These are phyloP conservation scores for Beroe forskalii DNA, from an alignment of 37 sponge, comb jelly and placozoan genomes.

Conservation along the genomic window DNA sequence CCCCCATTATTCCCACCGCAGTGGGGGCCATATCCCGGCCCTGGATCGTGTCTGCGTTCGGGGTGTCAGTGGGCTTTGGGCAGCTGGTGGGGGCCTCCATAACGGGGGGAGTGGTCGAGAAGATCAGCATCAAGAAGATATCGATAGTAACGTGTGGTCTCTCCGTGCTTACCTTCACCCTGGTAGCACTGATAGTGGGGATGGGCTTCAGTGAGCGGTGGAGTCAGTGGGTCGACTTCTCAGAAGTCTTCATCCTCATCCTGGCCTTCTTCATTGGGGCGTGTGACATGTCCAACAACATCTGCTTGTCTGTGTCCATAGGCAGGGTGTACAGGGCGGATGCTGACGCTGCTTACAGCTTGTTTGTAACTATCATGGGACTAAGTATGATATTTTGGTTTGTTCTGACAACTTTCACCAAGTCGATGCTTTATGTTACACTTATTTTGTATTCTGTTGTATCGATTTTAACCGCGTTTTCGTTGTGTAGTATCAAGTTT, in stretches of 20 bases:
- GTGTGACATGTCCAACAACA: conserved; percentile 60
- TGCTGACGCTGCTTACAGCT: conserved; percentile 25
- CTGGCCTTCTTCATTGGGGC: conserved; percentile 43
- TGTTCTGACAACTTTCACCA: not conserved
- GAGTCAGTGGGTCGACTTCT: conserved; percentile 7
- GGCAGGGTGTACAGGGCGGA: conserved; percentile 2
- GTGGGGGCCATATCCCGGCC: not conserved
- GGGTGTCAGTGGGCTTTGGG: not conserved
- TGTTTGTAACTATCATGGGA: conserved; percentile 52
- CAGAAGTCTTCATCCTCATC: not conserved
- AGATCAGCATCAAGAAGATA: conserved; percentile 52
- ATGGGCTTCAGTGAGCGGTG: conserved; percentile 57
- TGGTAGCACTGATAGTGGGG: not conserved
- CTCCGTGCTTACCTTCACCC: conserved; percentile 19
- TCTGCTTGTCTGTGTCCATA: conserved; percentile 33
- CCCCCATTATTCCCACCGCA: conserved; percentile 55
- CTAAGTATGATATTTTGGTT: conserved; percentile 55
- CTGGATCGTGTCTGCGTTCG: conserved; percentile 37
- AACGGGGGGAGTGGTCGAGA: conserved; percentile 10
- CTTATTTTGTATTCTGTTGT: not conserved
- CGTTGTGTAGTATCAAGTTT: not conserved
- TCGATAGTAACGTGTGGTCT: not conserved
- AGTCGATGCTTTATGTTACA: not conserved
- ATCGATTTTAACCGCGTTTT: not conserved
- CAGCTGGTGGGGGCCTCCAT: conserved; percentile 29